Base-by-base conservation (phyloP, 2,888 invertebrate genomes). In the Tuta absoluta region DNA sequence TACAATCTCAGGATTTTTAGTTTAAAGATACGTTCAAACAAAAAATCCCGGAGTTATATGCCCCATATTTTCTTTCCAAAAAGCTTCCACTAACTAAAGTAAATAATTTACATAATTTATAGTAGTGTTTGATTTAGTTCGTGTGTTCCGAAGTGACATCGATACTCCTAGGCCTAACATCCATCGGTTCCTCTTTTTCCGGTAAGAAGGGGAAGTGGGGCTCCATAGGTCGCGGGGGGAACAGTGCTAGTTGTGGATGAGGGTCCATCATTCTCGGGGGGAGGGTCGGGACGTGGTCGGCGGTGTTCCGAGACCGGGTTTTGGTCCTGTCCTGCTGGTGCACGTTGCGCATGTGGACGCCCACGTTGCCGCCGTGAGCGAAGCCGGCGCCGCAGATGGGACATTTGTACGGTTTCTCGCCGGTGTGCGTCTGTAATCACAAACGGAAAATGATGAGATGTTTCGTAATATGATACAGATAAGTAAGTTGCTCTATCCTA, bases 401-500 rank as follows among this genome's bases (percentile, higher is more conserved):
- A 23, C 65, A 65, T 33, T 65, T 65, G 38, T 57, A 65, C 8
- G 65, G 65, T 48, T 65, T 65, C 62, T 65, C 61, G 14, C 64
- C 64, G 2, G 64, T 65, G 37, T 65, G 64, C 14, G 64, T 65
- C 64, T 65, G 48, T 12, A 65, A 65, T 14, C 1, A 41, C 0
- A 41, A 37, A 45, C n/a, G 45, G 14, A 41, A 28, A 28, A 28
- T 28, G 5, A 28, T 28, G 28, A 4, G 28, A 5, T 28, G 5
- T 4, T 28, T 28, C 28, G 2, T 4, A 28, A 28, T 28, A 28
- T 4, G 28, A 28, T 28, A 28, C 2, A 28, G 28, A 5, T 28
- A 28, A 28, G 28, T 28, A 28, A 5, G 28, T 28, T 4, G 28
- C 3, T 28, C 5, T 28, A n/a, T n/a, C n/a, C n/a, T n/a, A n/a